Base-by-base conservation (phyloP, 2,797 vertebrate genomes). In the Periophthalmus magnuspinnatus region DNA sequence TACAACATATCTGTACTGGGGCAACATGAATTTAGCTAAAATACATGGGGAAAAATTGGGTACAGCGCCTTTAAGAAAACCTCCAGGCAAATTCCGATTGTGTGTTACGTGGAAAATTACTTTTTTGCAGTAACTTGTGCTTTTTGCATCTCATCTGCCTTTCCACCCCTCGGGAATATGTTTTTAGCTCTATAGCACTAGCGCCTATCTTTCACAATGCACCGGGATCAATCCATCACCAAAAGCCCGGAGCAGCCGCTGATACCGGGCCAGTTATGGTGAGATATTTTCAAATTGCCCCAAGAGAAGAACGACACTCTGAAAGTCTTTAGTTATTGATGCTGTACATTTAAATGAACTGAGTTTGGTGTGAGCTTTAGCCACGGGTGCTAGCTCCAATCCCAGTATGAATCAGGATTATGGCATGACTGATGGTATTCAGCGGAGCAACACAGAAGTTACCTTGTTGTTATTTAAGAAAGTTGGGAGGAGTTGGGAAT, bases 251-350 rank as follows among this genome's bases (percentile, higher is more conserved):
- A 72, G 65, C 47, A 28, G 19, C 41, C n/a, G 34, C 64, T 54
- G 34, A 60, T 48, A 21, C 45, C 1, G 54, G 66, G 45, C 1
- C 14, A 14, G 34, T 32, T 54, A 50, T 34, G 34, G 50, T 36
- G 50, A 5, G 2, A 57, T 62, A 54, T 28, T 79, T 75, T 68
- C 38, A 67, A 24, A 41, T 71, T 21, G 41, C 62, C 47, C 63
- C 54, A 22, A 59, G 52, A 72, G 48, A 22, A 55, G n/a, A 13
- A 7, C 9, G 38, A 21, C 21, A 47, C 33, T 70, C 36, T 33
- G 45, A 58, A 72, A 32, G 34, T 73, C 60, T 67, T 73, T 60
- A 75, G 62, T 72, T 71, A 73, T 75, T 68, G 52, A 82, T 65
- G 65, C 11, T 1, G 48, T 64, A 52, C 54, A 66, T 72, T 71